A percentile compares a stretch with the other conserved stretches of the same genome.
Conservation (phyloP, 2,888 invertebrate species). For the Dexiosoma caninum region DNA sequence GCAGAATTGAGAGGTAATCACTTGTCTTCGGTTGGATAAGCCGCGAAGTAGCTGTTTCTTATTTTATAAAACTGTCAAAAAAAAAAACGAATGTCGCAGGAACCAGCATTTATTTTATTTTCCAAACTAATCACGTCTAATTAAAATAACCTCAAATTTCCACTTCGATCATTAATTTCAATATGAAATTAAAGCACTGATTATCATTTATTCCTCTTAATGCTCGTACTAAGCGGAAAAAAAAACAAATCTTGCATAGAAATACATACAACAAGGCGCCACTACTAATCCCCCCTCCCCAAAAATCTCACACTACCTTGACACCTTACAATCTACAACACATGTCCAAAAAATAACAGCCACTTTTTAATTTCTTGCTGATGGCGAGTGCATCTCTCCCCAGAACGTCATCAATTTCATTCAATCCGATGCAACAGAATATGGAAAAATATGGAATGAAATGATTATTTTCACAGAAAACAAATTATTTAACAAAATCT, state of each 20-base stretch:
- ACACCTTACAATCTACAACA: conserved; percentile 52
- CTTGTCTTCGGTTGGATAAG: too few species aligned
- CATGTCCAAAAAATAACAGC: conserved; percentile 58
- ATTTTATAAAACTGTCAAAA: too few species aligned
- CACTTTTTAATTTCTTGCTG: conserved; percentile 50
- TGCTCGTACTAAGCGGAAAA: neutral
- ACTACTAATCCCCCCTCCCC: conserved; percentile 48
- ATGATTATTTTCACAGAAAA: conserved; percentile 59
- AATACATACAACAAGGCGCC: conserved; percentile 56
- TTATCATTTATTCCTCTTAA: neutral
- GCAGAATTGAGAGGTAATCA: too few species aligned
- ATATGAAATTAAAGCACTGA: neutral
- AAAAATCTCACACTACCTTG: conserved; percentile 17
- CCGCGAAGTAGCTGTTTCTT: too few species aligned
- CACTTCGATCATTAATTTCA: too few species aligned
- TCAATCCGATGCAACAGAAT: neutral
- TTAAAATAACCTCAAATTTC: too few species aligned
- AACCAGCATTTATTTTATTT: too few species aligned
- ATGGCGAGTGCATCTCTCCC: conserved; percentile 32
- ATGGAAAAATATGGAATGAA: conserved; percentile 40
- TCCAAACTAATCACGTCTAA: too few species aligned
- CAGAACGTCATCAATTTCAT: conserved; percentile 20
- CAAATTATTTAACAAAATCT: conserved; percentile 60
- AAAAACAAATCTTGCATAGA: neutral
- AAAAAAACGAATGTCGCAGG: too few species aligned